phyloP scores from a whole-genome alignment of 2,888 invertebrate species.

The Ormyrus rosae region DNA sequence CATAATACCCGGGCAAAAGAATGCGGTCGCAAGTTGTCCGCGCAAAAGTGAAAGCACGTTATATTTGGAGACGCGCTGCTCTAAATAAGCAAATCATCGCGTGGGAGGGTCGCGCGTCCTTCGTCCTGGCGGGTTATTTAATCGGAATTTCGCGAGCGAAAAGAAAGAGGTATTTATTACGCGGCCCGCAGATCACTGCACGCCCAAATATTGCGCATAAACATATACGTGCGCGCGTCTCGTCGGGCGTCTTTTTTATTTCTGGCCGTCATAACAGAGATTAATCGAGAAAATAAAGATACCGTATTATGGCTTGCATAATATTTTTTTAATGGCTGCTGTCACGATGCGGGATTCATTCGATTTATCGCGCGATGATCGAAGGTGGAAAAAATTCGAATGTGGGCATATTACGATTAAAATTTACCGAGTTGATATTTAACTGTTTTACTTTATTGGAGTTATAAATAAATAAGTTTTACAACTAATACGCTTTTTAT shows the following conservation, averaged over 20 bases:
- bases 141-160: not conserved
- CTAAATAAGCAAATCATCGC: constrained; percentile 37
- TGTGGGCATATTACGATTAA: too few relatives aligned
- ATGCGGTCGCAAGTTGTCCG: not conserved
- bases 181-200: not conserved
- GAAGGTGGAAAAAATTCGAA: too few relatives aligned
- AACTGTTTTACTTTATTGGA: too few relatives aligned
- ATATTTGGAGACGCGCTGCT: constrained; percentile 3
- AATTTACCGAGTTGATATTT: too few relatives aligned
- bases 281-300: not conserved
- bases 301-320: too few relatives aligned
- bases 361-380: too few relatives aligned
- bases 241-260: not conserved
- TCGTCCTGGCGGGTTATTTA: constrained; percentile 20
- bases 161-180: constrained; percentile 9
- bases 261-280: not conserved
- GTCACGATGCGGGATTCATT: too few relatives aligned
- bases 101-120: constrained; percentile 43
- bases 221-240: not conserved
- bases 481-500: too few relatives aligned
- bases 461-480: too few relatives aligned
- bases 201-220: not conserved
- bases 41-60: constrained; percentile 50
- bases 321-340: too few relatives aligned
- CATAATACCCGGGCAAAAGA: not conserved